Base-by-base conservation (phyloP, 2,113 vertebrate species). In the Nannobrachium achirus region DNA sequence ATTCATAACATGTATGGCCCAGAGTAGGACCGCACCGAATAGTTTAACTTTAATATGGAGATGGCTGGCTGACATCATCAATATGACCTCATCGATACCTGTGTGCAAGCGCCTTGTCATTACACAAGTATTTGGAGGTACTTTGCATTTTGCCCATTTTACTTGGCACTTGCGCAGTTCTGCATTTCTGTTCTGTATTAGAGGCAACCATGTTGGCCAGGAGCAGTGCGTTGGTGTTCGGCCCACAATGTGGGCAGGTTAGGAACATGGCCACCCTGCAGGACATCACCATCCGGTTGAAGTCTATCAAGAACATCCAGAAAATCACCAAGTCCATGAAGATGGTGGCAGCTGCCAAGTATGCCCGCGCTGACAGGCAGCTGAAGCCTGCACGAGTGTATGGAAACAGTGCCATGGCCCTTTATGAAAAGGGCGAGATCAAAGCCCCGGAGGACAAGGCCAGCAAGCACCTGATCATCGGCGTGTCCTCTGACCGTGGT, bases 311-410 rank as follows among this genome's bases (percentile, higher is more conserved):
- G 91, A 99, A 98, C 89, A 99, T 99, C 80, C 98, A 99, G 91
- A 99, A 99, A 80, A 99, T 99, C 87, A 99, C 97, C 9, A 98
- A 99, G 80, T 99, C 98, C 84, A 99, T 99, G 98, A 99, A 99
- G 83, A 99, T 99, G 98, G 97, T 99, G 75, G 95, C 98, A 1
- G 97, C 98, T 38, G 97, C 98, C 10, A 99, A 99, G 79, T 99
- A 99, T 0, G 82, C 98, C 11, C 93, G 93, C 57, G 98, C 98
- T 72, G 97, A 99, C 88, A 90, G 92, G 73, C 93, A 96, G 57
- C 92, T 99, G 85, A 99, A 98, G 71, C 96, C 96, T 0, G 97
- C 98, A 0, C 92, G 98, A 2, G 67, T 99, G 49, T 99, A 99
- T 20, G 97, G 98, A 69, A 84, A 60, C 0, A 94, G 98, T 5